These are phyloP conservation scores for Nomada fabriciana DNA, from an alignment of 2,888 invertebrate species.

Conservation along the genomic window DNA sequence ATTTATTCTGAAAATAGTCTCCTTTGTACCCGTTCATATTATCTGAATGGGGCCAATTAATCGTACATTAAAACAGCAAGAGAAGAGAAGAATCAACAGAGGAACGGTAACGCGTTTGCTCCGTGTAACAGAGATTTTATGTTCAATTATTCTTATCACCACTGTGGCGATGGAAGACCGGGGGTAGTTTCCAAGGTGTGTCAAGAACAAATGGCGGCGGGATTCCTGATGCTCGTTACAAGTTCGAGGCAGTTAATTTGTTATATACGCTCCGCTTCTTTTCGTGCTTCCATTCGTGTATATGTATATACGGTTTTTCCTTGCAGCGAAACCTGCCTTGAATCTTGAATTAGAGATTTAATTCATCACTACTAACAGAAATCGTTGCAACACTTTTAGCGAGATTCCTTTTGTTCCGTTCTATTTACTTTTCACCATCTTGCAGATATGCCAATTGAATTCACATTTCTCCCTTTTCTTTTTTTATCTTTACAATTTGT, in stretches of 20 bases:
- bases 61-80: background rate
- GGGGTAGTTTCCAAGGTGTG: constrained; percentile 28
- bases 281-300: constrained; percentile 30
- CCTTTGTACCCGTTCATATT: background rate
- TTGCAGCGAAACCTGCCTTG: constrained; percentile 12
- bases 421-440: background rate
- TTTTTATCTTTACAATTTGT: no score
- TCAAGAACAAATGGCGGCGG: constrained; percentile 58
- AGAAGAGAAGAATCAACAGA: background rate
- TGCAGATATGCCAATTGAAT: background rate
- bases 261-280: constrained; percentile 71
- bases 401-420: background rate
- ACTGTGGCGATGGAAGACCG: constrained; percentile 17
- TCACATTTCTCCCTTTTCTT: background rate
- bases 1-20: background rate
- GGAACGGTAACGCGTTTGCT: constrained; percentile 14
- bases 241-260: constrained; percentile 76
- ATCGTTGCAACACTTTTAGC: constrained; percentile 17
- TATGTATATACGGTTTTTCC: constrained; percentile 25
- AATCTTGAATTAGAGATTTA: constrained; percentile 33
- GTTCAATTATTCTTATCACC: constrained; percentile 64
- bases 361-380: constrained; percentile 24
- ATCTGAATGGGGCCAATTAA: constrained; percentile 2
- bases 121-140: constrained; percentile 34
- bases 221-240: constrained; percentile 75